Evolutionary conservation across 35 echinoderm and acorn worm species (phyloP).

Genomic region (Apostichopus parvimensis): DNA sequence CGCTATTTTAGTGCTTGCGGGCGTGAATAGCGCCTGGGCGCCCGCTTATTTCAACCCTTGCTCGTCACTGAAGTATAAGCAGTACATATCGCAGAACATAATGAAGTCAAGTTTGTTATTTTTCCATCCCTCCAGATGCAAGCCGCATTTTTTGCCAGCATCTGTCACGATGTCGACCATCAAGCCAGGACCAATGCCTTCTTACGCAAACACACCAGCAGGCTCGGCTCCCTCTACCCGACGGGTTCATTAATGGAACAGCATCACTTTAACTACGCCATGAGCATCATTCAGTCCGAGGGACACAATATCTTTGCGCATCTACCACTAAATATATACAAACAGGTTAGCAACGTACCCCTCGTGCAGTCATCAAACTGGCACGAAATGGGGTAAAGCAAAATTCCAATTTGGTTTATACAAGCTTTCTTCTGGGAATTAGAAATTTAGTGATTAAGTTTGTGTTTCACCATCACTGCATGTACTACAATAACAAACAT

Average conservation of each 20-base stretch:
- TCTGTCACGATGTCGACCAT: conserved; percentile 98
- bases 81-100: too few species aligned
- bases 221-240: conserved; percentile 70
- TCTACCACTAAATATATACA: conserved; percentile 78
- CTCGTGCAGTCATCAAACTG: not conserved
- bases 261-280: conserved; percentile 78
- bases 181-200: conserved; percentile 80
- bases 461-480: too few species aligned
- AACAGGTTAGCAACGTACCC: conserved; percentile 65
- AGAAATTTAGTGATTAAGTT: too few species aligned
- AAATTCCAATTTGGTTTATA: too few species aligned
- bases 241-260: conserved; percentile 82
- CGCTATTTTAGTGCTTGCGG: too few species aligned
- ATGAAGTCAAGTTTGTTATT: not conserved
- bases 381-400: not conserved
- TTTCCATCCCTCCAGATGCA: conserved; percentile 60
- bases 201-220: conserved; percentile 69
- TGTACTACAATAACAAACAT: too few species aligned
- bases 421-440: too few species aligned
- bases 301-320: conserved; percentile 81
- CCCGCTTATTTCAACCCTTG: too few species aligned
- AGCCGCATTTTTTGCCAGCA: conserved; percentile 70
- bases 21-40: too few species aligned
- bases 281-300: conserved; percentile 66
- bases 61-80: too few species aligned